Evolutionary conservation across 1,140 invertebrate genomes (phyloP).

Genomic region (Galendromus occidentalis): DNA sequence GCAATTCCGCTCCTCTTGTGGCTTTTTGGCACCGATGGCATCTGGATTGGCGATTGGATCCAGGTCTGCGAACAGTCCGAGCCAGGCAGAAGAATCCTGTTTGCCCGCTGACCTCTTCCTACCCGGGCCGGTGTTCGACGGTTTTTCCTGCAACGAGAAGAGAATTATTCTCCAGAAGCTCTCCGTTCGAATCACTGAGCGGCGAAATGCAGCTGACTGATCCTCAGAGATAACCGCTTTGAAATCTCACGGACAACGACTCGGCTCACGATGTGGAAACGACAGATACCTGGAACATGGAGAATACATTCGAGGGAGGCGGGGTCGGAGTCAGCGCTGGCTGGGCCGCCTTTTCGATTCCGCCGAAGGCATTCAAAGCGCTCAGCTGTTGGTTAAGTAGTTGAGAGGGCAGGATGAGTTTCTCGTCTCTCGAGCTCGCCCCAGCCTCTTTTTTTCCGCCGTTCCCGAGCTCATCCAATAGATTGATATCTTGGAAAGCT

Average conservation of each 20-base stretch:
- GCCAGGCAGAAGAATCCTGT: constrained; percentile 44
- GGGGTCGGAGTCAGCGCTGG: no score
- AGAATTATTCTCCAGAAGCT: no score
- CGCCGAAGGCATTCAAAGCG: background rate
- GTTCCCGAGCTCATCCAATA: background rate
- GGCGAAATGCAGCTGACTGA: no score
- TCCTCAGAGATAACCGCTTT: no score
- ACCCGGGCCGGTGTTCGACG: no score
- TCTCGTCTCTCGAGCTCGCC: no score
- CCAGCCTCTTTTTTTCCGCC: background rate
- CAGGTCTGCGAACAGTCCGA: constrained; percentile 75
- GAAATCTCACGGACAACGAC: no score
- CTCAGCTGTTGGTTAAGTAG: background rate
- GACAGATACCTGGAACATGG: no score
- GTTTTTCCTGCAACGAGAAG: no score
- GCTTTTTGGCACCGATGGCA: constrained; percentile 32
- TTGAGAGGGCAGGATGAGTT: background rate
- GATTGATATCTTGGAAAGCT: background rate
- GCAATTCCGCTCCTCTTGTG: constrained; percentile 22
- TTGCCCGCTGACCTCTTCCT: constrained; percentile 22
- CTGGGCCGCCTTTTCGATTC: background rate
- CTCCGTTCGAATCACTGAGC: no score
- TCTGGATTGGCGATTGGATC: constrained; percentile 68
- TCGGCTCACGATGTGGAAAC: no score
- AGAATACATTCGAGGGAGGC: no score